Conservation (phyloP, 2,888 invertebrate species). For the Erannis defoliaria region DNA sequence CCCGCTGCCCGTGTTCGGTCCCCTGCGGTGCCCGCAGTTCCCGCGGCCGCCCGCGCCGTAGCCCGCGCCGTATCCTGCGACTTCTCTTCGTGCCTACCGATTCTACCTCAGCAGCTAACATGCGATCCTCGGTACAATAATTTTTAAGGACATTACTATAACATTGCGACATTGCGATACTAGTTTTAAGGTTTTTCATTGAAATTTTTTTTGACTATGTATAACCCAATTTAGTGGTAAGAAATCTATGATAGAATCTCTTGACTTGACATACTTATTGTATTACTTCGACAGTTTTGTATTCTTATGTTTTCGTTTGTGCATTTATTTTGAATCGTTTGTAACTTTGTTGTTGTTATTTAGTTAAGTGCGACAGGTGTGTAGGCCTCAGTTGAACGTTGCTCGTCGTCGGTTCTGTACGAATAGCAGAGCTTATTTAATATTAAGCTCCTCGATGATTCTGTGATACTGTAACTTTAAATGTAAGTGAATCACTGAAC, state of each 20-base stretch:
- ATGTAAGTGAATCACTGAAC: conserved; percentile 17
- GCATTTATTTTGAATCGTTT: conserved; percentile 5
- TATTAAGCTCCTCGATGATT: conserved; percentile 20
- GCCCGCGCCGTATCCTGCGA: neutral
- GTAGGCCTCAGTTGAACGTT: neutral
- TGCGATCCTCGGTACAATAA: neutral
- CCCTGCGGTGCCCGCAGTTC: neutral
- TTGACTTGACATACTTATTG: conserved; percentile 3
- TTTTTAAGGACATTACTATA: neutral
- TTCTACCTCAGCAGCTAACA: neutral
- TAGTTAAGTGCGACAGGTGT: neutral
- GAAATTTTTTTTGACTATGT: neutral
- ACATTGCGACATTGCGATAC: no score
- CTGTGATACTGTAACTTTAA: conserved; percentile 37
- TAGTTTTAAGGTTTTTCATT: neutral
- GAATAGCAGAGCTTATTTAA: neutral
- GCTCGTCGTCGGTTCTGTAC: neutral
- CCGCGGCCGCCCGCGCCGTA: neutral
- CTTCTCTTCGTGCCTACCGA: no score
- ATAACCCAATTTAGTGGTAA: neutral
- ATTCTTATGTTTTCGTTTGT: neutral
- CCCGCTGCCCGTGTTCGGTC: neutral
- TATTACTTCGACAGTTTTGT: neutral
- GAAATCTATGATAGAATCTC: neutral
- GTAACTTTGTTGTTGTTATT: neutral